Conservation (phyloP, 2,113 vertebrate species). For the Cephalopholis sonnerati region DNA sequence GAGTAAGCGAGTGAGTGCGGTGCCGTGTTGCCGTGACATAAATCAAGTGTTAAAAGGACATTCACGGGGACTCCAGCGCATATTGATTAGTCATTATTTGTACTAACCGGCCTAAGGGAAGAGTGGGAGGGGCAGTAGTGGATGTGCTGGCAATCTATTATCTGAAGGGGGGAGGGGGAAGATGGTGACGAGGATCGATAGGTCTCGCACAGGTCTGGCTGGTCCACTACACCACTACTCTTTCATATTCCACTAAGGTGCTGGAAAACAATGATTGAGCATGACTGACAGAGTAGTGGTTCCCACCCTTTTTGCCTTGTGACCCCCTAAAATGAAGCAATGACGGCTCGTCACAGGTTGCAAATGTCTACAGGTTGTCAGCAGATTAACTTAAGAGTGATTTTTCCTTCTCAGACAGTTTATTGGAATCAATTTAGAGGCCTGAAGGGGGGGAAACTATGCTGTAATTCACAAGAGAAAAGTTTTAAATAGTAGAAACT, state of each 20-base stretch:
- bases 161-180: background rate
- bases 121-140: background rate
- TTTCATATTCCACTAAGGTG: slow-evolving; percentile 28
- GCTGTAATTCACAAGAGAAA: background rate
- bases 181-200: slow-evolving; percentile 58
- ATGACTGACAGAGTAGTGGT: background rate
- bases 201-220: slow-evolving; percentile 51
- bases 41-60: slow-evolving; percentile 80
- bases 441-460: background rate
- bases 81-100: slow-evolving; percentile 82
- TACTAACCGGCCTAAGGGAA: slow-evolving; percentile 69
- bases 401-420: background rate
- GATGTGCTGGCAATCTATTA: slow-evolving; percentile 58
- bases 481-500: background rate
- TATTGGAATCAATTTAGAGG: background rate
- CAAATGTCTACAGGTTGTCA: background rate
- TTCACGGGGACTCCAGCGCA: slow-evolving; percentile 60
- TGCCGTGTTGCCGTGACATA: slow-evolving; percentile 49
- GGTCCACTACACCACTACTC: slow-evolving; percentile 10
- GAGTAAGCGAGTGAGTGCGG: slow-evolving; percentile 47
- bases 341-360: background rate
- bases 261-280: background rate
- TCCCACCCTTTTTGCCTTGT: no score
- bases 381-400: background rate
- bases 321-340: background rate